Evolutionary conservation across 2,113 vertebrate species (phyloP).

Genomic region (Seriola quinqueradiata): DNA sequence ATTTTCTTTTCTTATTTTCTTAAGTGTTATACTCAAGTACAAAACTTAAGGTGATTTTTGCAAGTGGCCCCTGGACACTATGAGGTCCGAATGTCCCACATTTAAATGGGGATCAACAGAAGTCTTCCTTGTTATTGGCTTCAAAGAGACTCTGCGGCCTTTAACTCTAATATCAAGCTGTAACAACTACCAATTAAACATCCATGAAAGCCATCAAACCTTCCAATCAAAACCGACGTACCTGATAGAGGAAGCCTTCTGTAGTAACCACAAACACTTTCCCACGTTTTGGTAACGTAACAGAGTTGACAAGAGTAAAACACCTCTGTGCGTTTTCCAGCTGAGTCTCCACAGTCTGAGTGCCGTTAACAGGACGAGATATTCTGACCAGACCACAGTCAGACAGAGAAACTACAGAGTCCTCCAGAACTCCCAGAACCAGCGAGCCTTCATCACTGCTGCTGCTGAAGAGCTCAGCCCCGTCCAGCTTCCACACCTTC

Average conservation of each 20-base stretch:
- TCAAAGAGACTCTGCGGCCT: no score
- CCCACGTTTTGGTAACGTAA: constrained; percentile 68
- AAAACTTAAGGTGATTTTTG: no score
- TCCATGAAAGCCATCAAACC: background rate
- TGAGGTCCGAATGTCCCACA: no score
- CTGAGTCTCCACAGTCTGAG: constrained; percentile 51
- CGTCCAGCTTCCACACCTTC: constrained; percentile 82
- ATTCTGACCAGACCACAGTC: constrained; percentile 68
- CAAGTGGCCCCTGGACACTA: no score
- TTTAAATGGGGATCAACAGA: no score
- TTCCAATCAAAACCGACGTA: constrained; percentile 35
- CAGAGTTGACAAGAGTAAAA: constrained; percentile 54
- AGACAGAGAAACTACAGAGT: constrained; percentile 71
- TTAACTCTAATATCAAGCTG: no score
- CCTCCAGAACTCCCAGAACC: constrained; percentile 68
- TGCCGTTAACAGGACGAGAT: constrained; percentile 47
- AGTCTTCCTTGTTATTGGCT: no score
- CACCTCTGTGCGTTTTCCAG: constrained; percentile 36
- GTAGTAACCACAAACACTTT: constrained; percentile 80
- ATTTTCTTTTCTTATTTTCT: no score
- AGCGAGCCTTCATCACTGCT: constrained; percentile 26
- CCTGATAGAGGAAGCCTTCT: constrained; percentile 80
- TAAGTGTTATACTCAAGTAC: no score
- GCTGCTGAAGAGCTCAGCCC: constrained; percentile 71
- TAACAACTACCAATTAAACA: no score